Percentiles rank a stretch among this genome's conserved stretches.
Conservation (phyloP, 2,113 vertebrate species). For the Aramus guarauna region DNA sequence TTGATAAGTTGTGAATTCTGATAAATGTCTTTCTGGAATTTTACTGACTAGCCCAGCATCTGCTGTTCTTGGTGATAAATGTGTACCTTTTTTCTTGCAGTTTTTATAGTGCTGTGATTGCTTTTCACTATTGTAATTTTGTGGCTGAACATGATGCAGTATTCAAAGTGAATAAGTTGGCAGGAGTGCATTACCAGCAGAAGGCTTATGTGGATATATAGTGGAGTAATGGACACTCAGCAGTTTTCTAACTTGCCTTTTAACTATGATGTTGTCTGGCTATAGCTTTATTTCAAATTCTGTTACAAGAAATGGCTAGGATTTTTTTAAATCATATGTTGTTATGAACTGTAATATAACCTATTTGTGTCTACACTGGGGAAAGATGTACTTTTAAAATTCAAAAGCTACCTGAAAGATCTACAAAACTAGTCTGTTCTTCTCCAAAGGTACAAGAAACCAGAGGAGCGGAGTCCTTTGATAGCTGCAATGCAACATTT, state of each 20-base stretch:
- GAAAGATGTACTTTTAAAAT: neutral
- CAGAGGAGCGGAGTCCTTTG: slow-evolving; percentile 92
- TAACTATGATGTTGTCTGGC: neutral
- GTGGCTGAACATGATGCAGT: neutral
- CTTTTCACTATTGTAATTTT: neutral
- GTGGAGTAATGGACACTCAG: neutral
- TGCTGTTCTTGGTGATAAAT: neutral
- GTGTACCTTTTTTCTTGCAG: neutral
- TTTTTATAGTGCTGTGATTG: neutral
- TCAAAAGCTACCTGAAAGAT: neutral
- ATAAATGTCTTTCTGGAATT: neutral
- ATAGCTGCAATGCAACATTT: slow-evolving; percentile 99
- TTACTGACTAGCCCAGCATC: neutral
- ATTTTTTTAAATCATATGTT: neutral
- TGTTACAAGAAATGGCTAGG: neutral
- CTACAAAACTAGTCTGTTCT: slow-evolving; percentile 44
- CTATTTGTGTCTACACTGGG: neutral
- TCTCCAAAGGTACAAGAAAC: slow-evolving; percentile 92
- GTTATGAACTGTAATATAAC: neutral
- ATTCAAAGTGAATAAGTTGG: neutral
- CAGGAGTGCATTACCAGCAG: neutral
- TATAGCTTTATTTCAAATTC: neutral
- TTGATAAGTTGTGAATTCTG: neutral
- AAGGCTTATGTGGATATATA: neutral
- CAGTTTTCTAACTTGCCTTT: neutral